These are phyloP conservation scores for Synchiropus splendidus DNA, from an alignment of 2,113 vertebrate species.

Conservation along the genomic window DNA sequence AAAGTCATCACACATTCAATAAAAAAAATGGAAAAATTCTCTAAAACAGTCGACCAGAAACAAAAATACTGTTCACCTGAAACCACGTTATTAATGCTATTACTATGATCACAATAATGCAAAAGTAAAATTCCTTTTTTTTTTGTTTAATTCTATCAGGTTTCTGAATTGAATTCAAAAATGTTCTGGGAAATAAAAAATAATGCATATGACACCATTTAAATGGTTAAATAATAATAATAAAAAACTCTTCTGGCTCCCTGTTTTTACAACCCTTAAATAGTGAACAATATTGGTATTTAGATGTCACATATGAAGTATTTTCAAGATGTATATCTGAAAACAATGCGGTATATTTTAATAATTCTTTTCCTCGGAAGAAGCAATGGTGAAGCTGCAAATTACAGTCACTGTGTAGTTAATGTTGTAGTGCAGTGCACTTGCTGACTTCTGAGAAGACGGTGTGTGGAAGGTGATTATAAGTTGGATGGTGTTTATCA, in stretches of 20 bases:
- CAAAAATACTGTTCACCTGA: background rate
- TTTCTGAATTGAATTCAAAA: no score
- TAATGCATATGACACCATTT: background rate
- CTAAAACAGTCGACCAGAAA: background rate
- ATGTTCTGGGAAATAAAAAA: no score
- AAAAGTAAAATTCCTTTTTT: background rate
- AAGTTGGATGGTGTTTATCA: conserved; percentile 56
- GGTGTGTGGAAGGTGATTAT: conserved; percentile 59
- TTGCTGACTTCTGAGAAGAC: conserved; percentile 52
- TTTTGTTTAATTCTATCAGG: no score
- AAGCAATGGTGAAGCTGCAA: no score
- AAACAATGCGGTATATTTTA: no score
- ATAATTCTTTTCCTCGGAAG: no score
- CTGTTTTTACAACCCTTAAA: no score
- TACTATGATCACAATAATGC: background rate
- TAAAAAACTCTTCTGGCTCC: no score
- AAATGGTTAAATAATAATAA: background rate
- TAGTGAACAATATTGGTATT: no score
- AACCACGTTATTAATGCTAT: background rate
- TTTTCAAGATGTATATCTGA: no score
- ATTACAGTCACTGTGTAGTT: no score
- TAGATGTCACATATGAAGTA: no score
- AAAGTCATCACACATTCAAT: conserved; percentile 1
- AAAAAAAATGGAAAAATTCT: conserved; percentile 5
- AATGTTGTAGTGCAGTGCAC: background rate